Percentiles rank a stretch among this genome's conserved stretches.
phyloP scores from a whole-genome alignment of 2,113 vertebrate genomes.

The Synodontis membranacea region DNA sequence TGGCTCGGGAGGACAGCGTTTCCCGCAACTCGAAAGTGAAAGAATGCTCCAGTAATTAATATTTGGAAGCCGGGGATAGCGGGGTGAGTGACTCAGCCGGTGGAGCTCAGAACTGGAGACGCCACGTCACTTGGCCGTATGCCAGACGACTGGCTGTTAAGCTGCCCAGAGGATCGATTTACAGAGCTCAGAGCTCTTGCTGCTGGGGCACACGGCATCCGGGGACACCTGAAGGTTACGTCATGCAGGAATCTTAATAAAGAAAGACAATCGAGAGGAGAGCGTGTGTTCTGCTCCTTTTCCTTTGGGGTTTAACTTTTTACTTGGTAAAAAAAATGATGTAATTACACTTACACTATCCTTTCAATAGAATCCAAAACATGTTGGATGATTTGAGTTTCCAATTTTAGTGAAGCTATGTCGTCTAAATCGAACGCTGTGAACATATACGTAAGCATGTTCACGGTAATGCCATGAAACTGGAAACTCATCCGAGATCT shows the following conservation, averaged over 20 bases:
- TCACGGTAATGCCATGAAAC: neutral
- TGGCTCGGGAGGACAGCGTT: slow-evolving; percentile 22
- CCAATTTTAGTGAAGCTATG: neutral
- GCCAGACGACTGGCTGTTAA: slow-evolving; percentile 27
- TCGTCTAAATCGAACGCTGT: neutral
- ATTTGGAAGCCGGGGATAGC: slow-evolving; percentile 37
- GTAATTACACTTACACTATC: neutral
- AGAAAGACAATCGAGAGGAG: neutral
- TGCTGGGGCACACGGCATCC: neutral
- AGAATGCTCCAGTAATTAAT: slow-evolving; percentile 47
- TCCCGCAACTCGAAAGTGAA: slow-evolving; percentile 31
- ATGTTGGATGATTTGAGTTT: neutral
- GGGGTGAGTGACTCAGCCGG: slow-evolving; percentile 36
- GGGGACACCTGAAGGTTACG: slow-evolving; percentile 58
- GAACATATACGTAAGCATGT: neutral
- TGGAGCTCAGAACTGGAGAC: slow-evolving; percentile 33
- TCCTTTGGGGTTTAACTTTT: neutral
- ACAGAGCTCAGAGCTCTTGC: slow-evolving; percentile 12
- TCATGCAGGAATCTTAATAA: slow-evolving; percentile 35
- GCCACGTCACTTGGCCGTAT: slow-evolving; percentile 39
- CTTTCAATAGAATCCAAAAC: neutral
- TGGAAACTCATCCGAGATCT: neutral
- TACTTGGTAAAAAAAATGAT: no score
- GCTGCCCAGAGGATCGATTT: slow-evolving; percentile 42
- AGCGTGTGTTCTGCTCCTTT: neutral